Conservation (phyloP, 2,888 invertebrate genomes). For the Cremastinae sp. region DNA sequence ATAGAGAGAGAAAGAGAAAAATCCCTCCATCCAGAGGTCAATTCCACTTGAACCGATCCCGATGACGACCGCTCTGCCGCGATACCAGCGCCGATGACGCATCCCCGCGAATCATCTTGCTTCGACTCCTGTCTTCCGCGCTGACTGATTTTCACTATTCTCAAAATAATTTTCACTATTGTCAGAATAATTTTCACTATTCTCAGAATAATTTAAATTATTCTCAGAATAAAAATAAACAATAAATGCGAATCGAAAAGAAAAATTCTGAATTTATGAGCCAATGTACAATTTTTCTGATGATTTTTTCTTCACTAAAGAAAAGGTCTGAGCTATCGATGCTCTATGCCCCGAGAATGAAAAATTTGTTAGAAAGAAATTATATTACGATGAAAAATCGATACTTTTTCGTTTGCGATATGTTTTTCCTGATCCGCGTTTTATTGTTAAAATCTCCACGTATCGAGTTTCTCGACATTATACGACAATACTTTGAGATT, state of each 20-base stretch:
- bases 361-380: constrained; percentile 6
- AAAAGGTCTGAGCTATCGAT: too few relatives aligned
- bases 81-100: constrained; percentile 70
- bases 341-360: too few relatives aligned
- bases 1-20: constrained; percentile 9
- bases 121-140: constrained; percentile 44
- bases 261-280: too few relatives aligned
- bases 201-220: too few relatives aligned
- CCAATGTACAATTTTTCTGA: too few relatives aligned
- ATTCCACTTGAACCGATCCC: constrained; percentile 79
- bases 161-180: too few relatives aligned
- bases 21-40: constrained; percentile 68
- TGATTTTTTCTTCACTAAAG: too few relatives aligned
- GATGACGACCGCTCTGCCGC: constrained; percentile 70
- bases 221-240: too few relatives aligned
- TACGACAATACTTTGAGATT: constrained; percentile 22
- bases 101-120: constrained; percentile 76
- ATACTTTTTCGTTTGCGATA: constrained; percentile 6
- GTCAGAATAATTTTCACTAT: too few relatives aligned
- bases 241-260: too few relatives aligned
- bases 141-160: constrained; percentile 48
- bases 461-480: constrained; percentile 45
- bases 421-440: constrained; percentile 28
- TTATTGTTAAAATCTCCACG: constrained; percentile 31
- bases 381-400: not conserved